A percentile compares a stretch with the other conserved stretches of the same genome.
Evolutionary conservation across 2,888 invertebrate species (phyloP).

Genomic region (Chrysolina oricalcia): DNA sequence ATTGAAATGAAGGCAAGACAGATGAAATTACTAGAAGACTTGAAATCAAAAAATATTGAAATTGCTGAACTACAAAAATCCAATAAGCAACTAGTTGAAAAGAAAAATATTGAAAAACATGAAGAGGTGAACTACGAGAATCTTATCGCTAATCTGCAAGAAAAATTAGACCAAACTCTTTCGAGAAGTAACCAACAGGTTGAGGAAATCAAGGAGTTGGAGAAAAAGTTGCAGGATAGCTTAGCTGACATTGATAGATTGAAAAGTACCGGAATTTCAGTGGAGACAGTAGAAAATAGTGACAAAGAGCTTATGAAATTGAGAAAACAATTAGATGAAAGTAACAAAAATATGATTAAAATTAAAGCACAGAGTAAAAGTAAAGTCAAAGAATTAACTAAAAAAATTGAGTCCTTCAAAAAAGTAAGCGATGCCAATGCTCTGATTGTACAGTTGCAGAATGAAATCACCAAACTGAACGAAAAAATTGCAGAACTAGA

Average conservation of each 20-base stretch:
- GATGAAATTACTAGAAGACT: constrained; percentile 61
- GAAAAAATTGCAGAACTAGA: constrained; percentile 85
- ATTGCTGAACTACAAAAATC: constrained; percentile 61
- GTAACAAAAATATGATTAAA: constrained; percentile 85
- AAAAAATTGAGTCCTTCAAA: constrained; percentile 80
- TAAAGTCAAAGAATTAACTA: constrained; percentile 85
- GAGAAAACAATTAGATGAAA: constrained; percentile 81
- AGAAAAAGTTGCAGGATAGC: constrained; percentile 58
- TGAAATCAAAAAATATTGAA: constrained; percentile 63
- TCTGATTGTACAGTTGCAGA: constrained; percentile 78
- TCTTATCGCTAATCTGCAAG: constrained; percentile 42
- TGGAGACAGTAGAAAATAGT: constrained; percentile 54
- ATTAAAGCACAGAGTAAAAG: constrained; percentile 81
- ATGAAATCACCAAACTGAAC: constrained; percentile 78
- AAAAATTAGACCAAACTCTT: constrained; percentile 50
- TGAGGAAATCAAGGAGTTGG: constrained; percentile 56
- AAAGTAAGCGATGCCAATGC: constrained; percentile 81
- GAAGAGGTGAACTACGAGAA: constrained; percentile 50
- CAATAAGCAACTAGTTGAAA: constrained; percentile 49
- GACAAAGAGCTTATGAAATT: constrained; percentile 73
- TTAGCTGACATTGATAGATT: constrained; percentile 49
- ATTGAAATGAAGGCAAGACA: constrained; percentile 78
- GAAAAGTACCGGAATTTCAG: constrained; percentile 52
- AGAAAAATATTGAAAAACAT: constrained; percentile 48
- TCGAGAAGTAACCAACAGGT: constrained; percentile 50